These are phyloP conservation scores for Mormyrops boulengeri DNA, from an alignment of 2,797 vertebrate genomes.

Conservation along the genomic window DNA sequence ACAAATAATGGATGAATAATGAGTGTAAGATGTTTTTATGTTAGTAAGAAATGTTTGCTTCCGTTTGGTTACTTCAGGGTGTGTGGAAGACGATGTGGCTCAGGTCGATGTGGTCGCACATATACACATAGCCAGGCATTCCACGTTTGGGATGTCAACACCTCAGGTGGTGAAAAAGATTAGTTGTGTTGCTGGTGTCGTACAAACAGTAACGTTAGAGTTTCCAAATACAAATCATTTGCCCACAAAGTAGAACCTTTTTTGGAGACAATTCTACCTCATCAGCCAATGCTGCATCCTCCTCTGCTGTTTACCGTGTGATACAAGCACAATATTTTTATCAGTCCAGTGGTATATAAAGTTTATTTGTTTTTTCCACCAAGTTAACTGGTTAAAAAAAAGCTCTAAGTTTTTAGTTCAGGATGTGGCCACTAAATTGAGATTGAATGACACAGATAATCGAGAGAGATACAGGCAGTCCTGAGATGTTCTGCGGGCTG, in stretches of 20 bases:
- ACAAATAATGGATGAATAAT: neutral
- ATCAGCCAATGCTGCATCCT: neutral
- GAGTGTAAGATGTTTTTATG: neutral
- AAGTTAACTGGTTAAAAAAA: neutral
- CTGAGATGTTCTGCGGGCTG: neutral
- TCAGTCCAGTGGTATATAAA: neutral
- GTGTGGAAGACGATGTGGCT: neutral
- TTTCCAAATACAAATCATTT: neutral
- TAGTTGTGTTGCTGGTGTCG: neutral
- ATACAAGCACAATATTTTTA: neutral
- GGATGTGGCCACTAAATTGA: neutral
- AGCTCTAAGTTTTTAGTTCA: neutral
- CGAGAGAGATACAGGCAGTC: neutral
- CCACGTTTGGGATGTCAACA: neutral
- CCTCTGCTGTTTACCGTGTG: neutral
- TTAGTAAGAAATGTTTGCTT: neutral
- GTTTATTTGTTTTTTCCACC: neutral
- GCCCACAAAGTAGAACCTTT: neutral
- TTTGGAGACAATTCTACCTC: neutral
- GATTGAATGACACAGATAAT: neutral
- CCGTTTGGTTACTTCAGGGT: neutral
- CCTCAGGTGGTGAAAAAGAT: neutral
- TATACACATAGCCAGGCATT: neutral
- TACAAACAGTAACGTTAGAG: neutral
- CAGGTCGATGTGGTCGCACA: no score